Evolutionary conservation across 2,888 invertebrate genomes (phyloP), one percentile per base, ranked within the genome.

Genomic region (Drymonia ruficornis): DNA sequence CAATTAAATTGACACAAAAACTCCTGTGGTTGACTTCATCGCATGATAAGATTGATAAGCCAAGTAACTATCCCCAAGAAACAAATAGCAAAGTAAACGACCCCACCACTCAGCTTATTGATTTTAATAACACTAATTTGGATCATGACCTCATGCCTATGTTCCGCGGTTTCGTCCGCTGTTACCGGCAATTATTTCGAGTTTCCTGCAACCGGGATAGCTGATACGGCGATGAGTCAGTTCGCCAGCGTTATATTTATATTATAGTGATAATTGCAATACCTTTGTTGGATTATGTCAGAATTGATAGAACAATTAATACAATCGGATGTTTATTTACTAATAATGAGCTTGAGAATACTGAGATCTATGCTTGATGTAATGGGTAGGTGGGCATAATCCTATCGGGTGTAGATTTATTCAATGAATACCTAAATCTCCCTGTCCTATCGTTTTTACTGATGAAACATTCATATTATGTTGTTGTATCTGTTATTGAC

Each of bases 71-170:
- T 52, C 53, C 50, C 45, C 53, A 52, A 49, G 54, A 52, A 55
- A 62, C 52, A 49, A 58, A 53, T 29, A 15, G 43, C 48, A 44
- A 53, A 28, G 36, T 13, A 47, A 18, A 49, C 52, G 49, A 49
- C 34, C 51, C 56, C 50, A 67, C 65, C 67, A 72, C 63, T 72
- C 61, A 70, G 62, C 52, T 55, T 75, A 72, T 72, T 74, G 70
- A 68, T 69, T 61, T 65, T 67, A 64, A 70, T 56, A 61, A 49
- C 50, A 55, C 48, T 50, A 53, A 54, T 54, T 63, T 52, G 38
- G 34, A 52, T 53, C 36, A 61, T 72, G 72, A 70, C 66, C 59
- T 73, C 64, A 71, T 60, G 15, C 47, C 34, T 45, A 49, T 56
- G 65, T 56, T 63, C 59, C 53, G 63, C 49, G 53, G 58, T 64